Evolutionary conservation across 2,113 vertebrate genomes (phyloP).

Genomic region (Chrysochloris asiatica): DNA sequence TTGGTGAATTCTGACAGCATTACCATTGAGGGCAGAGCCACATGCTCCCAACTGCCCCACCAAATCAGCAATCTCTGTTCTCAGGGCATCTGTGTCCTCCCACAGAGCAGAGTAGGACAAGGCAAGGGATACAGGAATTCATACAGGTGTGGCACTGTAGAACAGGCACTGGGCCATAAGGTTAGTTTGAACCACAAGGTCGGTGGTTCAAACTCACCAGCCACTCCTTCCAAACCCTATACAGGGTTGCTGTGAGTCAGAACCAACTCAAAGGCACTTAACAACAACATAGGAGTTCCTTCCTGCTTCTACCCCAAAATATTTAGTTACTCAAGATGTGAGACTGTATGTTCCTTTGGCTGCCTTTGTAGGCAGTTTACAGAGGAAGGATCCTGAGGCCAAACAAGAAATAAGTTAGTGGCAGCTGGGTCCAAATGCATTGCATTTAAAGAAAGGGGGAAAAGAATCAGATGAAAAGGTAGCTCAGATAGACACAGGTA

Average conservation of each 20-base stretch:
- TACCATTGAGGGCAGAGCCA: neutral
- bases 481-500: neutral
- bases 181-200: too few relatives aligned
- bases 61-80: neutral
- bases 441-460: neutral
- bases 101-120: neutral
- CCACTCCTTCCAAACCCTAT: too few relatives aligned
- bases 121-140: neutral
- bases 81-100: neutral
- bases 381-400: neutral
- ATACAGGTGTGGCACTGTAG: too few relatives aligned
- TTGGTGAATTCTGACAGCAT: neutral
- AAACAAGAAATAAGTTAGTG: neutral
- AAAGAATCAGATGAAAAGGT: neutral
- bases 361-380: neutral
- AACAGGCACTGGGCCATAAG: too few relatives aligned
- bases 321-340: neutral
- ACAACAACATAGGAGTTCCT: too few relatives aligned
- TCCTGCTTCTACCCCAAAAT: neutral
- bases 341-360: neutral
- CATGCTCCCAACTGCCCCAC: neutral
- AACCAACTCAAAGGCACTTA: too few relatives aligned
- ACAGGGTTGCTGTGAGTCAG: too few relatives aligned
- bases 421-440: neutral
- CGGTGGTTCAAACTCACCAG: too few relatives aligned